phyloP scores from a whole-genome alignment of 2,888 invertebrate species.

The Biston betularia region DNA sequence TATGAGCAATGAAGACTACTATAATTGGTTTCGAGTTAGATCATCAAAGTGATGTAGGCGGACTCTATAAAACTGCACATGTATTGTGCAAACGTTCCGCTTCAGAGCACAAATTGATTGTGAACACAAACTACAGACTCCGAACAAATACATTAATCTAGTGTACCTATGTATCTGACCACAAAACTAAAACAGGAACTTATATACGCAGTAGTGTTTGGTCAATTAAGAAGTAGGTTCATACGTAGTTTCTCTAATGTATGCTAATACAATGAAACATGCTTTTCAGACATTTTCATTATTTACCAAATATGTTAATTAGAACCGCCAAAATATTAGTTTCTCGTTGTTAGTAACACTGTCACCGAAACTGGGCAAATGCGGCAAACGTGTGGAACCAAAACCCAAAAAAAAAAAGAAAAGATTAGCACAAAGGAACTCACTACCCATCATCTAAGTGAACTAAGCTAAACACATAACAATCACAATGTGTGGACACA shows the following conservation, averaged over 20 bases:
- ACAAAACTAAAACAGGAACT: background rate
- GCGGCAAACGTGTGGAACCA: slow-evolving; percentile 5
- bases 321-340: background rate
- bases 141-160: background rate
- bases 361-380: slow-evolving; percentile 3
- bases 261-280: background rate
- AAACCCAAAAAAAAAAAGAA: slow-evolving; percentile 34
- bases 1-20: background rate
- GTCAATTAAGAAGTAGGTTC: background rate
- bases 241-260: background rate
- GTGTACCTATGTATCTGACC: background rate
- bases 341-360: slow-evolving; percentile 14
- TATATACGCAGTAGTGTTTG: background rate
- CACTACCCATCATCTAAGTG: slow-evolving; percentile 62
- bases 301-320: slow-evolving; percentile 3
- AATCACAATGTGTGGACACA: slow-evolving; percentile 41
- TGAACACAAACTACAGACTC: slow-evolving; percentile 13
- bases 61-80: slow-evolving; percentile 12
- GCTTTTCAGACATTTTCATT: slow-evolving; percentile 1
- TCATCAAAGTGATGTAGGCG: slow-evolving; percentile 28
- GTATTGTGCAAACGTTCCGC: slow-evolving; percentile 29
- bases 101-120: slow-evolving; percentile 30
- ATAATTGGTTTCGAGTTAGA: slow-evolving; percentile 13
- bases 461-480: slow-evolving; percentile 48
- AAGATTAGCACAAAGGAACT: slow-evolving; percentile 51